Percentiles rank a stretch among this genome's conserved stretches.
Evolutionary conservation across 2,888 invertebrate species (phyloP).

Genomic region (Drosophila mimica): DNA sequence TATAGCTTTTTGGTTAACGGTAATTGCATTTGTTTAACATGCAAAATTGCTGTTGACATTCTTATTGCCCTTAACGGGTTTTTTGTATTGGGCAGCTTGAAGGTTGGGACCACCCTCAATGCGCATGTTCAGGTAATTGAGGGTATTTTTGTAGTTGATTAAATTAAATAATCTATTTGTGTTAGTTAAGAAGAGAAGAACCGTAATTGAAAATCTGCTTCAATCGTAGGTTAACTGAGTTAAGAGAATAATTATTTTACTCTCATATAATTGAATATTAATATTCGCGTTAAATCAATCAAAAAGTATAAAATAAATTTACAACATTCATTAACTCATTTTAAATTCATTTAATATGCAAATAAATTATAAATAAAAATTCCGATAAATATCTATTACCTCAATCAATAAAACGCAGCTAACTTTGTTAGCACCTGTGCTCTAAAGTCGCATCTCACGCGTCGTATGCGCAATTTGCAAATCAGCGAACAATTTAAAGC

Average conservation of each 20-base stretch:
- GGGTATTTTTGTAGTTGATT: conserved; percentile 47
- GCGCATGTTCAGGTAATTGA: conserved; percentile 46
- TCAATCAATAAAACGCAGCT: conserved; percentile 2
- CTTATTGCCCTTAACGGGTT: conserved; percentile 53
- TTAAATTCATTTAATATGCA: conserved; percentile 15
- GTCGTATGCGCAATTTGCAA: conserved; percentile 51
- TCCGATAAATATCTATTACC: background rate
- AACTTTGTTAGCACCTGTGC: conserved; percentile 39
- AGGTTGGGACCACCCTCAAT: conserved; percentile 65
- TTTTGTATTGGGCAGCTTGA: conserved; percentile 41
- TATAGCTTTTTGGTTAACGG: conserved; percentile 33
- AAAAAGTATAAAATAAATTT: background rate
- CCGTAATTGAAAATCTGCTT: conserved; percentile 10
- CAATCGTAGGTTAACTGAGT: background rate
- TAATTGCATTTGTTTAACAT: conserved; percentile 73
- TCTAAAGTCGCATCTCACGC: conserved; percentile 30
- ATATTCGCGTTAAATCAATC: background rate
- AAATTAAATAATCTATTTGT: conserved; percentile 45
- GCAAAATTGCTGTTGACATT: conserved; percentile 68
- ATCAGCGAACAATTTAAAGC: conserved; percentile 55
- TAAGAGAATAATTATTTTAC: background rate
- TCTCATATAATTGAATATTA: background rate
- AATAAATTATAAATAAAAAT: conserved; percentile 10
- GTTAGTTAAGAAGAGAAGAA: conserved; percentile 19
- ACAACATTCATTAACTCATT: conserved; percentile 1